Evolutionary conservation across 2,797 vertebrate genomes (phyloP), one percentile per base, ranked within the genome.

Genomic region (Alcedo quadribrachys): DNA sequence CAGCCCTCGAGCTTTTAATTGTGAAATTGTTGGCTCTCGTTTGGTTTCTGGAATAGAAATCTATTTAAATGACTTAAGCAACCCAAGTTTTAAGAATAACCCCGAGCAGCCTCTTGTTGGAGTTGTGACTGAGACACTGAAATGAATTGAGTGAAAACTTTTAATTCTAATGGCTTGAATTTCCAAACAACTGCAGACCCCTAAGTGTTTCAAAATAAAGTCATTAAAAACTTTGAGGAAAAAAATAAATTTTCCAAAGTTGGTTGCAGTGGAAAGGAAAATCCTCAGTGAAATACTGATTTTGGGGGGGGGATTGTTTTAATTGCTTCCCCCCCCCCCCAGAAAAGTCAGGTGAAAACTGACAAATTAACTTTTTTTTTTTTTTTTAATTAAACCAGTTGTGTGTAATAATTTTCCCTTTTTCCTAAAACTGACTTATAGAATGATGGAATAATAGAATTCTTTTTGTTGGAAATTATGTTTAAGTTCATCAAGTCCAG

Each of bases 31-130:
- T 96, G 95, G 96, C 94, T 95, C 90, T 58, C 46, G 3, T 86
- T 87, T 95, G 85, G 79, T 87, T 91, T 95, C 96, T 96, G 94
- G 93, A 96, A 94, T 96, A 93, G 93, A 95, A 96, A 81, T 94
- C 62, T 94, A 87, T 95, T 93, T 94, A 90, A 95, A 95, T 80
- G 27, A 90, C 91, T 94, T 96, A 90, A 82, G 94, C 86, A 94
- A 94, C 66, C 28, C 76, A 83, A 82, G 90, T 94, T 86, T 94
- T 83, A 94, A 84, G 92, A 88, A 94, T 95, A 95, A 94, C 90
- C 86, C 48, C 6, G 7, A 88, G 81, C 71, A 82, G 75, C 30
- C 65, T 75, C 54, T 45, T 75, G 58, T 33, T 85, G 77, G 87
- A 93, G 60, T 79, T 92, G 71, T 95, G 88, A 74, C 90, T 2